Evolutionary conservation across 2,888 invertebrate species (phyloP).

Genomic region (Nomada fabriciana): DNA sequence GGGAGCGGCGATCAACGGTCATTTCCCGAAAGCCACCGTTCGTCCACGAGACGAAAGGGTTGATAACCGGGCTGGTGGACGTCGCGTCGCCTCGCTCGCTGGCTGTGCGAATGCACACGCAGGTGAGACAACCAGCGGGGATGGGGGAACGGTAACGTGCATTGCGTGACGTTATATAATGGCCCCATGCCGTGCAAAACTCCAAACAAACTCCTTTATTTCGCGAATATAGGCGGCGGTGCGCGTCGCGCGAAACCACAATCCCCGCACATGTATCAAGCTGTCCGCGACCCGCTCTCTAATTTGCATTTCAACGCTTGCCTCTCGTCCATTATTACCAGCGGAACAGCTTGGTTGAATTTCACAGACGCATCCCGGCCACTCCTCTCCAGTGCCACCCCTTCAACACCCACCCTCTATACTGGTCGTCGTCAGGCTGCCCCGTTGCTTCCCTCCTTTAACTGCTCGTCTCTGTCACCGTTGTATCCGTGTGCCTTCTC

Average conservation of each 20-base stretch:
- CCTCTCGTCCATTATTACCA: slow-evolving; percentile 83
- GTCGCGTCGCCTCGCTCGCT: not conserved
- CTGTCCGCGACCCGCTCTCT: slow-evolving; percentile 83
- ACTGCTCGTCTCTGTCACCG: too few species aligned
- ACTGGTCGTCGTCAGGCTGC: not conserved
- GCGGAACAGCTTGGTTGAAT: slow-evolving; percentile 83
- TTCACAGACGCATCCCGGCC: slow-evolving; percentile 78
- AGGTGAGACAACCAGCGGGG: slow-evolving; percentile 44
- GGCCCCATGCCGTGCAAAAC: slow-evolving; percentile 67
- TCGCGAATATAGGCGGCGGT: slow-evolving; percentile 78
- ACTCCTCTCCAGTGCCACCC: slow-evolving; percentile 30
- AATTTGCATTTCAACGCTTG: slow-evolving; percentile 83
- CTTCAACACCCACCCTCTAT: slow-evolving; percentile 15
- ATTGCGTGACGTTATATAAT: slow-evolving; percentile 69
- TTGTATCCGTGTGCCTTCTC: too few species aligned
- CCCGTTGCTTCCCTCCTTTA: not conserved
- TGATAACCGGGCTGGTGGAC: slow-evolving; percentile 10
- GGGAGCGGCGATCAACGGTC: slow-evolving; percentile 67
- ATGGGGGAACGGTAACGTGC: slow-evolving; percentile 53
- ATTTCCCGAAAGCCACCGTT: slow-evolving; percentile 62
- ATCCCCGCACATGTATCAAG: slow-evolving; percentile 83
- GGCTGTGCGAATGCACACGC: not conserved
- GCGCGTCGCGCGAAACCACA: slow-evolving; percentile 81
- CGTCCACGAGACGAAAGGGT: slow-evolving; percentile 29
- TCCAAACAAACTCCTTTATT: slow-evolving; percentile 81